These are phyloP conservation scores for Proterorhinus semilunaris DNA, from an alignment of 2,113 vertebrate species.

Conservation along the genomic window DNA sequence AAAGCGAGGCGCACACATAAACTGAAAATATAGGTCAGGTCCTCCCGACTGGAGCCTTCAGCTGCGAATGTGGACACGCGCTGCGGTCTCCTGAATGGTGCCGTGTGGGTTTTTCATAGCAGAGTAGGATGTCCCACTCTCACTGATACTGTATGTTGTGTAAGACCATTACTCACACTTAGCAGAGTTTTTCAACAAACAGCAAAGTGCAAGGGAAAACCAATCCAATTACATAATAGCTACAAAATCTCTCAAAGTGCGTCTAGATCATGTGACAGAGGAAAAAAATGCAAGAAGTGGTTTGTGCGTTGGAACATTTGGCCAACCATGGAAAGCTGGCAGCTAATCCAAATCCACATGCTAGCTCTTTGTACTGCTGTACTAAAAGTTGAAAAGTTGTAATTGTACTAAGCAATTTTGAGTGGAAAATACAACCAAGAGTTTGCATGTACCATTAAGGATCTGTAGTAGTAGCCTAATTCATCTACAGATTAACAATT, in stretches of 20 bases:
- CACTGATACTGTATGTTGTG: constrained; percentile 41
- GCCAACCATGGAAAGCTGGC: background rate
- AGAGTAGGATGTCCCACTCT: constrained; percentile 7
- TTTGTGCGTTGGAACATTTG: background rate
- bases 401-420: too few relatives aligned
- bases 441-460: too few relatives aligned
- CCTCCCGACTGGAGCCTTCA: constrained; percentile 9
- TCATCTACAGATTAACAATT: too few relatives aligned
- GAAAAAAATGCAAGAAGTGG: background rate
- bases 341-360: background rate
- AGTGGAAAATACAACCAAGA: too few relatives aligned
- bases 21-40: constrained; percentile 48
- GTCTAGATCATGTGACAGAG: background rate
- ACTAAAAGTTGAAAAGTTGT: background rate
- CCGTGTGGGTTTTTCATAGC: constrained; percentile 9
- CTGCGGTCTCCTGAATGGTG: constrained; percentile 24
- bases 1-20: constrained; percentile 11
- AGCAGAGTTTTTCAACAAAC: constrained; percentile 42
- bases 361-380: background rate
- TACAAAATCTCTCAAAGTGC: background rate
- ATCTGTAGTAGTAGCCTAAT: too few relatives aligned
- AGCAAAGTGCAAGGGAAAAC: constrained; percentile 25
- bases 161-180: constrained; percentile 62
- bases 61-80: constrained; percentile 25
- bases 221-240: background rate